Evolutionary conservation across 64 coral and sea anemone species (phyloP), one percentile per base, ranked within the genome.

Genomic region (Pocillopora verrucosa): DNA sequence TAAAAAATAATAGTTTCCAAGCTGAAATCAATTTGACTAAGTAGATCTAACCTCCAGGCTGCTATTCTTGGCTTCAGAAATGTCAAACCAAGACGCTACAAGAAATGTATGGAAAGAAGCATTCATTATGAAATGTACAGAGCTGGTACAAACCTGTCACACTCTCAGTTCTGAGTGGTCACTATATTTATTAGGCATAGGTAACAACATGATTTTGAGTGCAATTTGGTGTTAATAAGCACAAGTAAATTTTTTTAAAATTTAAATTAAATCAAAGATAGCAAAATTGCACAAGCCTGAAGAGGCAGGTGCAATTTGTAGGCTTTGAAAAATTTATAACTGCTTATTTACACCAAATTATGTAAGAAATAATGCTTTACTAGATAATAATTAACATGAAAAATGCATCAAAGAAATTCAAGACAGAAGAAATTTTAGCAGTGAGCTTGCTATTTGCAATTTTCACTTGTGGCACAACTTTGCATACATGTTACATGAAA

Each of bases 11-110:
- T 51, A 7, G 41, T 51, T 51, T 7, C 7, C 1, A 51, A 51
- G 41, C 3, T 51, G 3, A 51, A 51, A 51, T 7, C 7, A 51
- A 51, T 4, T 51, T 51, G 41, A 51, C 7, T 51, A 3, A 1
- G 22, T 34, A 86, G 13, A n/a, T 9, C 63, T 84, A 13, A 98
- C 96, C 97, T 99, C 97, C 97, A 99, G 3, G 88, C 17, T 80
- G 97, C 97, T 60, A 99, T 58, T 59, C 97, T 91, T 26, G 97
- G 97, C 58, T 87, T 95, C 58, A 99, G 73, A 64, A 99, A 99
- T 1, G 97, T 99, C 36, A 99, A 90, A 72, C 97, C 97, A 82
- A 99, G 87, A 62, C 94, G 91, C 97, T 99, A 61, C 36, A 88
- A 90, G 60, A 24, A 78, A 80, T 56, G 16, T 77, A 72, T 73